Evolutionary conservation across 2,113 vertebrate genomes (phyloP).

Genomic region (Thermophis baileyi): DNA sequence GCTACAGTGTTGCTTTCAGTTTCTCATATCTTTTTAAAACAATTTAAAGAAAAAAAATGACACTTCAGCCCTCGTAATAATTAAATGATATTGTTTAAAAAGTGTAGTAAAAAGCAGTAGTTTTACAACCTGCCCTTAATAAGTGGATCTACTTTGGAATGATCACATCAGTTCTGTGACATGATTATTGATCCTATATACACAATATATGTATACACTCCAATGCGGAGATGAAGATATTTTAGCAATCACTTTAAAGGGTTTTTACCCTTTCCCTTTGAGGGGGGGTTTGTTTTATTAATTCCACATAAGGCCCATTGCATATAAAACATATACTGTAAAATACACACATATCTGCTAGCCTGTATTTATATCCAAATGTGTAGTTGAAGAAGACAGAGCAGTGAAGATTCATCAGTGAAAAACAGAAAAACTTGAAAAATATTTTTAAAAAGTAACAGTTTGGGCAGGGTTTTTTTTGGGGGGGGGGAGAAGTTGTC

Average conservation of each 20-base stretch:
- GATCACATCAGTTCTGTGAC: not conserved
- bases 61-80: not conserved
- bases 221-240: not conserved
- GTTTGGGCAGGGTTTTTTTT: not conserved
- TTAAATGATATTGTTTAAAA: not conserved
- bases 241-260: not conserved
- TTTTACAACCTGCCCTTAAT: not conserved
- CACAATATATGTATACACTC: not conserved
- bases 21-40: not conserved
- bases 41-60: not conserved
- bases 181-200: not conserved
- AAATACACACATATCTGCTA: not conserved
- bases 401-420: not conserved
- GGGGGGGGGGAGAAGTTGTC: not conserved
- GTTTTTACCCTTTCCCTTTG: not conserved
- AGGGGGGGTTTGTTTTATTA: not conserved
- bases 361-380: not conserved
- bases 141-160: not conserved
- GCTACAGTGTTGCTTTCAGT: not conserved
- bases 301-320: not conserved
- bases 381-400: not conserved
- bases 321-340: not conserved
- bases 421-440: not conserved
- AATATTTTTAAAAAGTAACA: not conserved
- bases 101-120: not conserved